These are phyloP conservation scores for Serinus canaria DNA, from an alignment of 2,113 vertebrate species.

Conservation along the genomic window DNA sequence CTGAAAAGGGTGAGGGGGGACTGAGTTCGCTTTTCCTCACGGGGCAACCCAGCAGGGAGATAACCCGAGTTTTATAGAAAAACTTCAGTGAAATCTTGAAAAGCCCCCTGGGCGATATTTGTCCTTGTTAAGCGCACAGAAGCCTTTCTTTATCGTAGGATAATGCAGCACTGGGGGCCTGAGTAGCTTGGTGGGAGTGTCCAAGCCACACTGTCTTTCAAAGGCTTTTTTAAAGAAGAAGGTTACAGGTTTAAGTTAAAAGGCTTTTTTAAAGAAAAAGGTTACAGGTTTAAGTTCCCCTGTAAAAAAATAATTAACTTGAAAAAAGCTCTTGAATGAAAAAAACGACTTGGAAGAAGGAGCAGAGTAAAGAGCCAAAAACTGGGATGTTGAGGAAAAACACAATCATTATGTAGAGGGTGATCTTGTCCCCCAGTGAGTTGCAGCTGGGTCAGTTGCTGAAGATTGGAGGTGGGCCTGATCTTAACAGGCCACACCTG, in stretches of 20 bases:
- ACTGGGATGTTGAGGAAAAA: neutral
- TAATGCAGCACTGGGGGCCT: rapidly evolving
- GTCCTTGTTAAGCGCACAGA: no score
- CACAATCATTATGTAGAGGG: neutral
- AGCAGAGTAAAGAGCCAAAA: neutral
- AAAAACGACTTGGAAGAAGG: neutral
- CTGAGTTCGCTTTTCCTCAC: rapidly evolving
- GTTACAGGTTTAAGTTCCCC: neutral
- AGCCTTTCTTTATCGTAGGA: neutral
- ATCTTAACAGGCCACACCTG: no score
- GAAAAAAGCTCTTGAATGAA: neutral
- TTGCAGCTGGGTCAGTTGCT: no score
- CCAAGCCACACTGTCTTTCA: rapidly evolving
- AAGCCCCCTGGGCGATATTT: rapidly evolving
- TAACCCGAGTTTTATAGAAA: rapidly evolving
- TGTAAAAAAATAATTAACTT: neutral
- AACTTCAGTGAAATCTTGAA: neutral
- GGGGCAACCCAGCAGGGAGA: rapidly evolving
- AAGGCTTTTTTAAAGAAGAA: neutral
- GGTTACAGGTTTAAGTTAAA: neutral
- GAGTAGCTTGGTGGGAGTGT: neutral
- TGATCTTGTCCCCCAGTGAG: no score
- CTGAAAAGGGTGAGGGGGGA: rapidly evolving
- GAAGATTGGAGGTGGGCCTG: no score
- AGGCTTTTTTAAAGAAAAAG: neutral